Evolutionary conservation across 1,140 invertebrate genomes (phyloP).

Genomic region (Manduca sexta): DNA sequence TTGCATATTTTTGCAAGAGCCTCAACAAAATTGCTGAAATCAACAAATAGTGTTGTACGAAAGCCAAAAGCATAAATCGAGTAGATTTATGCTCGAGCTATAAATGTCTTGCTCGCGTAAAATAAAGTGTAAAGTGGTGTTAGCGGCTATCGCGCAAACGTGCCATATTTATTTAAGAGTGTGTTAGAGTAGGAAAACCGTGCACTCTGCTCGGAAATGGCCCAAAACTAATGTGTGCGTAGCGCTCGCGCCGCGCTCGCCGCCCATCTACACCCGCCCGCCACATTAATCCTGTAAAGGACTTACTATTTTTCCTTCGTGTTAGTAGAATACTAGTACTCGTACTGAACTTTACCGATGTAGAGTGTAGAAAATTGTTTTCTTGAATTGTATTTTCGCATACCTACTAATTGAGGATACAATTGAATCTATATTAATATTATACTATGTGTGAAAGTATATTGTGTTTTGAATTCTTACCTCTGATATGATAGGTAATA

Average conservation of each 20-base stretch:
- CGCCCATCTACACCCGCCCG: neutral
- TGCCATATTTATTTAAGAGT: slow-evolving; percentile 67
- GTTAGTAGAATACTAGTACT: too few species aligned
- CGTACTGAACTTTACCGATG: too few species aligned
- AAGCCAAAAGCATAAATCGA: slow-evolving; percentile 27
- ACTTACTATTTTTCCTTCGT: neutral
- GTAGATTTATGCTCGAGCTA: slow-evolving; percentile 42
- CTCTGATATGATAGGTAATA: too few species aligned
- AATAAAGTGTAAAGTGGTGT: slow-evolving; percentile 63
- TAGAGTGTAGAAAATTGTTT: too few species aligned
- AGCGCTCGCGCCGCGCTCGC: neutral
- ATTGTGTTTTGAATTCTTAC: too few species aligned
- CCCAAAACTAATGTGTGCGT: slow-evolving; percentile 55
- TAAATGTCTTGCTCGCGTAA: slow-evolving; percentile 38
- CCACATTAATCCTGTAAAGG: neutral
- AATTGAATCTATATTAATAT: too few species aligned
- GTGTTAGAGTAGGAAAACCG: slow-evolving; percentile 41
- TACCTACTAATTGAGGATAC: too few species aligned
- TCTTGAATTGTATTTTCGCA: too few species aligned
- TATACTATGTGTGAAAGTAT: too few species aligned
- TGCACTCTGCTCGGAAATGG: slow-evolving; percentile 53
- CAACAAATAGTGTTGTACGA: too few species aligned
- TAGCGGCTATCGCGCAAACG: slow-evolving; percentile 59
- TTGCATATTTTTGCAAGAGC: too few species aligned
- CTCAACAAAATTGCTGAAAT: too few species aligned